Base-by-base conservation (phyloP, 2,113 vertebrate genomes). In the Osmerus eperlanus region DNA sequence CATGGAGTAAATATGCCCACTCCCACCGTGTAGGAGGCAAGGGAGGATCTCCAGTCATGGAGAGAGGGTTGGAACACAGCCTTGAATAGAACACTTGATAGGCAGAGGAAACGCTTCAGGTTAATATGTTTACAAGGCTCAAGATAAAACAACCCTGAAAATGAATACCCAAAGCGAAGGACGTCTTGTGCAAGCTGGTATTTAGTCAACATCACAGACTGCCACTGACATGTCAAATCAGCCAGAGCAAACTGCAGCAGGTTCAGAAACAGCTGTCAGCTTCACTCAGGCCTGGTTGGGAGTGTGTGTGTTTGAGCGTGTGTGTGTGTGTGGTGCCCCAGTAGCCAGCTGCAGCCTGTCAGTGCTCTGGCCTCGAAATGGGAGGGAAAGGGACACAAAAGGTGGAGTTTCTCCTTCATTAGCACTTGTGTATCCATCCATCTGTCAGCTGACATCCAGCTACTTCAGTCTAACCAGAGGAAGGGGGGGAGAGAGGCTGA, bases 281-380 rank as follows among this genome's bases (percentile, higher is more conserved):
- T 80, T 8, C 65, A 18, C 62, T 85, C 79, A 84, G 65, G 55
- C 51, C 19, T 66, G 67, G 64, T 58, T 73, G 6, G 56, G 41
- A 47, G 41, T 47, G 41, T 47, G 7, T 7, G 36, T 41, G 36
- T 41, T 8, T 12, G 41, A 12, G 41, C 12, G 41, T 12, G 41
- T 47, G 41, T 47, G 41, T 47, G 41, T 11, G 41, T 47, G 29
- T 65, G 21, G 21, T 23, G 6, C 23, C 75, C 54, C 78, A 69
- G 77, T 74, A 78, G 81, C 83, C 85, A 90, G 86, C 85, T 86
- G 86, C 68, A 78, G 74, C 71, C 81, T 75, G 87, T 86, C 85
- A 81, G 68, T 3, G 16, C 3, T 12, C 72, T 70, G 79, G 69
- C 74, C 77, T 72, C 9, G 73, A 86, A 77, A 81, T 53, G 2